These are phyloP conservation scores for Agrypnia vestita DNA, from an alignment of 1,140 invertebrate genomes.

Conservation along the genomic window DNA sequence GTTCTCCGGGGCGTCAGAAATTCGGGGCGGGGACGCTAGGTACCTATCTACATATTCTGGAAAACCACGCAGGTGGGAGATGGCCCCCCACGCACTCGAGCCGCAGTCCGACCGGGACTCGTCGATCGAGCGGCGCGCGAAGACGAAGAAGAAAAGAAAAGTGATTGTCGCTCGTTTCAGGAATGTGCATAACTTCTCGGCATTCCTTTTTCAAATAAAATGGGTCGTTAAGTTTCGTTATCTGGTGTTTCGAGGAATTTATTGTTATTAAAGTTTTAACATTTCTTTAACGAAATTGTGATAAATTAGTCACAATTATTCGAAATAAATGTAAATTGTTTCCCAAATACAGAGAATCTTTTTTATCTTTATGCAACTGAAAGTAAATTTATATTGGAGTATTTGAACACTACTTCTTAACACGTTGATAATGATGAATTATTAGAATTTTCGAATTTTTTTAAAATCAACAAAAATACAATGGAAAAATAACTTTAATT, in stretches of 20 bases:
- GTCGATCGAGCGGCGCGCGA: slow-evolving; percentile 7
- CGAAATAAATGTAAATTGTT: too few relatives aligned
- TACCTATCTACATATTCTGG: too few relatives aligned
- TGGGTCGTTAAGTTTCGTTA: slow-evolving; percentile 5
- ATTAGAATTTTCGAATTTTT: too few relatives aligned
- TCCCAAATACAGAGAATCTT: too few relatives aligned
- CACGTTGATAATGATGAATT: too few relatives aligned
- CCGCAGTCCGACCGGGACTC: background rate
- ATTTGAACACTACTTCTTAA: too few relatives aligned
- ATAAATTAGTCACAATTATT: too few relatives aligned
- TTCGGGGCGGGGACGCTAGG: background rate
- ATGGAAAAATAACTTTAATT: too few relatives aligned
- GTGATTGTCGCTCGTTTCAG: slow-evolving; percentile 30
- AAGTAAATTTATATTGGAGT: too few relatives aligned
- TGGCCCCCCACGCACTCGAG: background rate
- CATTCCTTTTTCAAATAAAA: slow-evolving; percentile 37
- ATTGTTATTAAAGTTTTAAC: background rate
- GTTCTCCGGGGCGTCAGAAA: slow-evolving; percentile 20
- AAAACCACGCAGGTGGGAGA: slow-evolving; percentile 22
- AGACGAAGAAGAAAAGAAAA: slow-evolving; percentile 1
- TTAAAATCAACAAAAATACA: too few relatives aligned
- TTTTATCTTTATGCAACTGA: too few relatives aligned
- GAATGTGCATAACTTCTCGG: slow-evolving; percentile 37
- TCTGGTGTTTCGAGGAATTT: slow-evolving; percentile 1
- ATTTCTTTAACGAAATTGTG: slow-evolving; percentile 12